Conservation (phyloP, 1,140 invertebrate genomes). For the Grapholita molesta region DNA sequence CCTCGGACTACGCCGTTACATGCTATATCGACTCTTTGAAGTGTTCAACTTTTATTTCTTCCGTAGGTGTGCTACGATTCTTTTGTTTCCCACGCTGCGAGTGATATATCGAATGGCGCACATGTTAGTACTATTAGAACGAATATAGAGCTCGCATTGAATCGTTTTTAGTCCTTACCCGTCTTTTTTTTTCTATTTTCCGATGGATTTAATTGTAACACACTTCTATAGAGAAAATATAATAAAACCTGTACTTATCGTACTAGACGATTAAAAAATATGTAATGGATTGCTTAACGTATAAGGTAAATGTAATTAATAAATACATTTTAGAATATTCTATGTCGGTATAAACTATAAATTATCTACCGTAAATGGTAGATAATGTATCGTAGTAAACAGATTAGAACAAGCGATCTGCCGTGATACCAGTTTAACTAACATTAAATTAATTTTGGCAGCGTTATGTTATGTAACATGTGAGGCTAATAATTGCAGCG, state of each 20-base stretch:
- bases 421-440: slow-evolving; percentile 13
- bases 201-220: no score
- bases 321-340: neutral
- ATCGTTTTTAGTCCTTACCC: neutral
- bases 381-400: no score
- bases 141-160: neutral
- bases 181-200: neutral
- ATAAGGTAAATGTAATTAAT: neutral
- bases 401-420: slow-evolving; percentile 7
- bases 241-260: no score
- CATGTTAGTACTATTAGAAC: neutral
- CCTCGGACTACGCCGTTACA: slow-evolving; percentile 48
- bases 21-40: slow-evolving; percentile 55
- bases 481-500: slow-evolving; percentile 11
- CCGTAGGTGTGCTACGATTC: slow-evolving; percentile 23
- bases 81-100: slow-evolving; percentile 10
- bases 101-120: slow-evolving; percentile 9
- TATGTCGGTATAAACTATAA: neutral
- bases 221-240: no score
- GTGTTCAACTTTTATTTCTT: slow-evolving; percentile 57
- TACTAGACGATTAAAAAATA: no score
- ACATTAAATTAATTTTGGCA: slow-evolving; percentile 15
- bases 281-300: neutral
- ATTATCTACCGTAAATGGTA: slow-evolving; percentile 4
- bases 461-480: neutral